Base-by-base conservation (phyloP, 2,888 invertebrate genomes). In the Teleogryllus oceanicus region DNA sequence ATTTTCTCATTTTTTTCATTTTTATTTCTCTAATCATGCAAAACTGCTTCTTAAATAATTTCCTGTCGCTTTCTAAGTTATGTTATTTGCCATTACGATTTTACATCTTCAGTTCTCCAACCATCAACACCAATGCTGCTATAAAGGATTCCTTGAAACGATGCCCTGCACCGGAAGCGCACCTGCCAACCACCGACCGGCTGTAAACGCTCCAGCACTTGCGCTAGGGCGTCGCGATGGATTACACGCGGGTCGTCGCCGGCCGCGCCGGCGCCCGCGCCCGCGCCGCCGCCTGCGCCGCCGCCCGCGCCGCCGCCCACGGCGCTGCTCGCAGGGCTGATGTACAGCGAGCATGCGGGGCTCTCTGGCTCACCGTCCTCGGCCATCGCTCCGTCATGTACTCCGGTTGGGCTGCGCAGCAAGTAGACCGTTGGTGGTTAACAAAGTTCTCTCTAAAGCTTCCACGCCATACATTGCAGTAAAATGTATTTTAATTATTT, bases 181-280 rank as follows among this genome's bases (percentile, higher is more conserved):
- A 87, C 85, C 50, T 84, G 51, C 80, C 24, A 79, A 49, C 21
- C 50, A 18, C 79, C 80, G 2, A 76, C n/a, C 10, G 80, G 78
- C 50, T 80, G 24, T 18, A 78, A 78, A n/a, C 49, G 62, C 74
- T 75, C 49, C 24, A 80, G n/a, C 49, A 75, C 79, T 11, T 21
- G 18, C 74, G 77, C 62, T 3, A 78, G 62, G 13, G 62, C 62
- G n/a, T 62, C 62, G 62, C 77, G 49, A 16, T 20, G 37, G 37
- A 79, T 75, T 11, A 74, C 79, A 11, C 20, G 75, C 21, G 79
- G 20, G 16, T 62, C 62, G 62, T 62, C 62, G n/a, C 62, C 62
- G 13, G 62, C 62, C 62, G 16, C 62, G 62, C 62, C 62, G 62
- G 62, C 62, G 13, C 62, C 62, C 3, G 16, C 62, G 16, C 62